Conservation (phyloP, 2,888 invertebrate species). For the Eremobia ochroleuca region DNA sequence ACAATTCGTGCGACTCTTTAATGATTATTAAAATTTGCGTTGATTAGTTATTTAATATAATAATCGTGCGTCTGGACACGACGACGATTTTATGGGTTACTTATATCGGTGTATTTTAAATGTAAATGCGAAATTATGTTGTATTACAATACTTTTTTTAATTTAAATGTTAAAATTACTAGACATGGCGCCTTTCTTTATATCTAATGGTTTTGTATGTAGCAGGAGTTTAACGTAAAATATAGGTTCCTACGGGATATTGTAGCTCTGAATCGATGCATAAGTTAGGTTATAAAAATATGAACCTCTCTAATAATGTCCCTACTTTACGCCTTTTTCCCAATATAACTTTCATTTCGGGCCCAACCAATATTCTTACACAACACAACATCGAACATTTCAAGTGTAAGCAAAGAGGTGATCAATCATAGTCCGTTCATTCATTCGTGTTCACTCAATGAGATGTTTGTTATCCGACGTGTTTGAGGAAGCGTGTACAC, state of each 20-base stretch:
- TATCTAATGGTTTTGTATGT: neutral
- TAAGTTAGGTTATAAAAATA: neutral
- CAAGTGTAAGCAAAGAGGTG: slow-evolving; percentile 43
- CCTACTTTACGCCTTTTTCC: neutral
- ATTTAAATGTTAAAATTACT: neutral
- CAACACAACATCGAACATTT: slow-evolving; percentile 25
- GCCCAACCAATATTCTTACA: slow-evolving; percentile 15
- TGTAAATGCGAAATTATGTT: slow-evolving; percentile 22
- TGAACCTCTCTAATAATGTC: neutral
- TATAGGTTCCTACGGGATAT: neutral
- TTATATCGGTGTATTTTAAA: slow-evolving; percentile 36
- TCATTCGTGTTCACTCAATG: slow-evolving; percentile 57
- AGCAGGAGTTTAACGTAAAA: neutral
- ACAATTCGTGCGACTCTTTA: slow-evolving; percentile 56
- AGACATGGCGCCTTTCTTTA: neutral
- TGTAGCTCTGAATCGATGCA: neutral
- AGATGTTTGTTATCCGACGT: slow-evolving; percentile 48
- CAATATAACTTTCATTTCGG: slow-evolving; percentile 5
- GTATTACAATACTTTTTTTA: neutral
- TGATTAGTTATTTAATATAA: slow-evolving; percentile 35
- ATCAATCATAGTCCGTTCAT: slow-evolving; percentile 58
- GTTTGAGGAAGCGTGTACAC: slow-evolving; percentile 39
- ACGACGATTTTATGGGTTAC: slow-evolving; percentile 21
- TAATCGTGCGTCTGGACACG: slow-evolving; percentile 56
- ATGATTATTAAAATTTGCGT: slow-evolving; percentile 39